Base-by-base conservation (phyloP, 2,888 invertebrate genomes). In the Drosophila merina region DNA sequence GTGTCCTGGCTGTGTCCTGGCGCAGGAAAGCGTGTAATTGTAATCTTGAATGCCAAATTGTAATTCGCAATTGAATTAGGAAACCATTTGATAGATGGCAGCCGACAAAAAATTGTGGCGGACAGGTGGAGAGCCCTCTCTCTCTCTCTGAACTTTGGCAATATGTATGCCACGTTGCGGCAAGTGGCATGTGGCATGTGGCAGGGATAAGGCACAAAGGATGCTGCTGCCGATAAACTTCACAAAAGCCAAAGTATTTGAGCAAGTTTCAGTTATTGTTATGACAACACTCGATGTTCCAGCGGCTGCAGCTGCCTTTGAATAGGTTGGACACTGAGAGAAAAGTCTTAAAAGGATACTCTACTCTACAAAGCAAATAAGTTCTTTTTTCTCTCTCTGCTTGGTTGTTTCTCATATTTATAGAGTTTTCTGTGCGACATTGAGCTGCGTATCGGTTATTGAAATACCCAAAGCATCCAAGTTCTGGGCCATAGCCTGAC, bases 261-360 rank as follows among this genome's bases (percentile, higher is more conserved):
- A 10, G 25, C 66, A 79, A 79, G 75, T 74, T 76, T 75, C 36
- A 51, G 75, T 74, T 75, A 77, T 76, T 79, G 83, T 79, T 83
- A 62, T 83, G 76, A 58, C 72, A 64, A 74, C 63, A 71, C 59
- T 59, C 47, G 51, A 56, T 49, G 57, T 49, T 47, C 54, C 31
- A 7, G 55, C 42, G 20, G 49, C 55, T 33, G 45, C 31, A 44
- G 44, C 10, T 44, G 44, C 44, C 40, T 8, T 9, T 12, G 8
- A 14, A 14, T 8, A 14, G 6, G 6, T 8, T 8, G 8, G 1
- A 8, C 45, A 38, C 28, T 30, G 31, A n/a, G 26, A 14, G n/a
- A 3, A 42, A 57, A 40, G 45, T 3, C 10, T 3, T 10, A 33
- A 10, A 33, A 33, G 33, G 33, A 10, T 4, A 4, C 2, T 8